phyloP scores from a whole-genome alignment of 2,888 invertebrate genomes.

The Noctua janthina region DNA sequence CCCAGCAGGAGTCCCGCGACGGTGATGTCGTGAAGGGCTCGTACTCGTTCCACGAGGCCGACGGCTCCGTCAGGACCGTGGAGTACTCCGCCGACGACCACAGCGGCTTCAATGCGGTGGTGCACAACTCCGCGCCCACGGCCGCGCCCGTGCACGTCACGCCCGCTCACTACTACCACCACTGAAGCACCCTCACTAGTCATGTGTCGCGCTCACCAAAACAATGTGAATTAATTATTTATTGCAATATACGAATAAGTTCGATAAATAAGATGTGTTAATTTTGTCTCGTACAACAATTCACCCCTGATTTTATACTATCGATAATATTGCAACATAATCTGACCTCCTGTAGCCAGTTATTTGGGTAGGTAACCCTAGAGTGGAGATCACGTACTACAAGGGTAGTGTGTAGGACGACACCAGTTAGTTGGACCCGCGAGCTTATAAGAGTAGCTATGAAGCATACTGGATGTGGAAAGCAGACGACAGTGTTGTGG shows the following conservation, averaged over 20 bases:
- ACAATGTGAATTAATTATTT: neutral
- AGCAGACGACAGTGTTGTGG: neutral
- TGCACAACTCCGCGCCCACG: conserved; percentile 68
- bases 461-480: neutral
- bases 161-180: conserved; percentile 48
- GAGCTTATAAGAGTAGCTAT: neutral
- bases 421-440: neutral
- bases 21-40: conserved; percentile 82
- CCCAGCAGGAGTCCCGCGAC: conserved; percentile 80
- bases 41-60: conserved; percentile 81
- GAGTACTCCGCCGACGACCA: conserved; percentile 83
- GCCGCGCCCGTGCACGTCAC: conserved; percentile 22
- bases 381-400: neutral
- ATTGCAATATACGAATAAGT: conserved; percentile 26
- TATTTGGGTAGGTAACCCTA: neutral
- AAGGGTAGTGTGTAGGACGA: neutral
- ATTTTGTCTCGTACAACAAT: neutral
- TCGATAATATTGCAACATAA: neutral
- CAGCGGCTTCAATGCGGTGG: conserved; percentile 76
- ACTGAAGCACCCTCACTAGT: conserved; percentile 16
- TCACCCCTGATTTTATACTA: neutral
- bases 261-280: conserved; percentile 9
- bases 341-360: neutral
- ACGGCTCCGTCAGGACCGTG: conserved; percentile 82
- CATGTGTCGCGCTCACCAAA: neutral